Evolutionary conservation across 2,888 invertebrate species (phyloP), one percentile per base, ranked within the genome.

Genomic region (Cataglyphis rosenhaueri): DNA sequence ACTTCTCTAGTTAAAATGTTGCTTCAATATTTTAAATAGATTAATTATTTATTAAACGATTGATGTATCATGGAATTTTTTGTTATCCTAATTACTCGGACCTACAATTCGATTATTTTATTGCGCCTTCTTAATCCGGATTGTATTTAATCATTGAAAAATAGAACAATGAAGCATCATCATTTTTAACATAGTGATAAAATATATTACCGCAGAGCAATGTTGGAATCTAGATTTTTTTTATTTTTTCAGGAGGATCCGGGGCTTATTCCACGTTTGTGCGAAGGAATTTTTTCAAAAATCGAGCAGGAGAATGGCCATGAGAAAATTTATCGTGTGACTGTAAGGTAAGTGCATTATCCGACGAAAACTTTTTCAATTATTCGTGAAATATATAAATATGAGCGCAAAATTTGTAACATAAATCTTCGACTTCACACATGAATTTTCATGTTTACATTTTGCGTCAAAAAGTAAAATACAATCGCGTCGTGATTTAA

Each of bases 261-360:
- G n/a, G 96, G 96, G 4, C 90, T 96, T 18, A 96, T 95, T 70
- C 96, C 96, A 18, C 93, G 95, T 84, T 94, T 96, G 55, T 96
- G 96, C 91, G 92, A 95, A 88, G 94, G 95, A 61, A 92, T 96
- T 65, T 96, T 96, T 78, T 70, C 87, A 9, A 87, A 91, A 78
- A 91, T 94, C 32, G 93, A 94, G 4, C 91, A 93, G n/a, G 94
- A 93, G 41, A 92, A 92, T 44, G 94, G 93, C 84, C 89, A 91
- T 25, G 88, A 90, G 9, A 91, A 88, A 66, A 90, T 90, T 74
- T 93, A 88, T 44, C 79, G 92, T 84, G 92, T 94, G 44, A 92
- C 93, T 9, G 94, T 95, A 82, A 95, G 95, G 95, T 95, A 91
- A 88, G 18, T 55, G 55, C 10, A 61, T 62, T 18, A 48, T 29